Percentiles rank a stretch among this genome's conserved stretches.
phyloP scores from a whole-genome alignment of 2,888 invertebrate genomes.

The Ophion ventricosus region DNA sequence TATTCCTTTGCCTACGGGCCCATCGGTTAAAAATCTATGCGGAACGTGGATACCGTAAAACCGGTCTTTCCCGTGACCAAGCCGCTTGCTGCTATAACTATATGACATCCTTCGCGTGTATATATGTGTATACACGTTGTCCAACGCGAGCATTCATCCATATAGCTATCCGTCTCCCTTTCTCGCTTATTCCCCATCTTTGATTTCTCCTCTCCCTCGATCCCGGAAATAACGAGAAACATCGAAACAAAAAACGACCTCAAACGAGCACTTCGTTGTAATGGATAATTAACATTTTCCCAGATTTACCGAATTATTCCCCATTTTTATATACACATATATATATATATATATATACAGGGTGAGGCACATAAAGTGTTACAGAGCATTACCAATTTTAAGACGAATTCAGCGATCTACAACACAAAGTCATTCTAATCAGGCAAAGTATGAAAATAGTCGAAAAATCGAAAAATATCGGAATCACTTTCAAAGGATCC shows the following conservation, averaged over 20 bases:
- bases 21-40: conserved; percentile 63
- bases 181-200: conserved; percentile 46
- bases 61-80: conserved; percentile 63
- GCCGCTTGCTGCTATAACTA: conserved; percentile 25
- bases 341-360: no score
- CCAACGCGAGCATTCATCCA: conserved; percentile 1
- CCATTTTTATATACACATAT: neutral
- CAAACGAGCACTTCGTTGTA: neutral
- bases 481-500: no score
- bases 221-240: conserved; percentile 23
- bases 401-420: no score
- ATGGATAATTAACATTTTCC: neutral
- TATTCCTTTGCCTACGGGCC: conserved; percentile 20
- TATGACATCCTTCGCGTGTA: conserved; percentile 5
- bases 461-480: no score
- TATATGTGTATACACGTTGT: neutral
- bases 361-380: no score
- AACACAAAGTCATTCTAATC: no score
- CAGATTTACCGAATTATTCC: neutral
- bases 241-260: neutral
- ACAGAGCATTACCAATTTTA: no score
- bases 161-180: conserved; percentile 36
- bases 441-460: no score
- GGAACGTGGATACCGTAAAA: conserved; percentile 68
- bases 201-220: conserved; percentile 24